Evolutionary conservation across 2,888 invertebrate species (phyloP).

Genomic region (Drosophila stalkeri): DNA sequence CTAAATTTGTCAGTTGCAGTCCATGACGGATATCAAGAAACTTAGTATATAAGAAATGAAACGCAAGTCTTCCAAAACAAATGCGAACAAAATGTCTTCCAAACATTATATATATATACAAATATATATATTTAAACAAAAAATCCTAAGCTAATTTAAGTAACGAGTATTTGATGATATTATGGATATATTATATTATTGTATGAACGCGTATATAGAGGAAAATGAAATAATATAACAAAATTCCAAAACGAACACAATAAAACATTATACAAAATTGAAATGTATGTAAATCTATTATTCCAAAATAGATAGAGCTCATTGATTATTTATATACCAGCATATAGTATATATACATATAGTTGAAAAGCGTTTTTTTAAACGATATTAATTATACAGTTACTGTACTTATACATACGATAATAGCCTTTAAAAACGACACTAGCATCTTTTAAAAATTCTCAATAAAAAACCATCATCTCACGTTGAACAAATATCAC

Average conservation of each 20-base stretch:
- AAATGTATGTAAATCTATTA: slow-evolving; percentile 64
- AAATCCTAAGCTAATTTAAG: slow-evolving; percentile 61
- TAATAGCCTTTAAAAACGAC: slow-evolving; percentile 70
- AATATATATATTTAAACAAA: slow-evolving; percentile 26
- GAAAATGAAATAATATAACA: slow-evolving; percentile 18
- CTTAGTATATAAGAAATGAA: slow-evolving; percentile 71
- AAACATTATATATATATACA: slow-evolving; percentile 58
- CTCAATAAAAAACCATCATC: slow-evolving; percentile 75
- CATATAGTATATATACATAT: slow-evolving; percentile 61
- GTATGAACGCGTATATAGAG: slow-evolving; percentile 54
- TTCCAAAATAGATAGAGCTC: slow-evolving; percentile 72
- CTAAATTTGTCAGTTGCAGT: slow-evolving; percentile 32
- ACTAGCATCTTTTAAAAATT: slow-evolving; percentile 77
- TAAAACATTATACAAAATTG: slow-evolving; percentile 65
- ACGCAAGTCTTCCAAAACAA: slow-evolving; percentile 82
- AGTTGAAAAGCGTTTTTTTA: slow-evolving; percentile 74
- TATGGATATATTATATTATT: slow-evolving; percentile 66
- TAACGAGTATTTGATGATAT: slow-evolving; percentile 50
- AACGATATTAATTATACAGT: slow-evolving; percentile 74
- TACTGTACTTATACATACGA: slow-evolving; percentile 71
- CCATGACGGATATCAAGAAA: slow-evolving; percentile 40
- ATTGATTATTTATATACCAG: slow-evolving; percentile 73
- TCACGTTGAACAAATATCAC: slow-evolving; percentile 61
- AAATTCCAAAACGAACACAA: slow-evolving; percentile 37
- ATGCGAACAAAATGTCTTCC: slow-evolving; percentile 80